Percentiles rank a stretch among this genome's conserved stretches.
These are phyloP conservation scores for Zelostemma sp. DNA, from an alignment of 1,140 invertebrate species.

Conservation along the genomic window DNA sequence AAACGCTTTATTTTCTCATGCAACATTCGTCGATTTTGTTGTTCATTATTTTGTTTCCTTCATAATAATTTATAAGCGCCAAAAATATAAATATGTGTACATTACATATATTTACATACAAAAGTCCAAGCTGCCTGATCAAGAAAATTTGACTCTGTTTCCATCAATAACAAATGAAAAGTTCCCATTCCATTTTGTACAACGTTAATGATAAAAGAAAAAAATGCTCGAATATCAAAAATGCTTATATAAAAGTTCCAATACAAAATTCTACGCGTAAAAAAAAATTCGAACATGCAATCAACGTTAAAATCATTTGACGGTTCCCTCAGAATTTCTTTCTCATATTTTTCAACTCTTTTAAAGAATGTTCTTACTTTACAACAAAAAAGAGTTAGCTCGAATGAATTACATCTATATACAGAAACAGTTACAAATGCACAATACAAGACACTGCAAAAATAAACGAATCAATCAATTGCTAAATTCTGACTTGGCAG, in stretches of 20 bases:
- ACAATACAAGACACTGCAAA: not conserved
- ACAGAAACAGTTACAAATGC: constrained; percentile 1
- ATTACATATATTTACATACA: constrained; percentile 39
- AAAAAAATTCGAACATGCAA: no score
- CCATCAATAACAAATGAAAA: not conserved
- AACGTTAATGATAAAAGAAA: constrained; percentile 2
- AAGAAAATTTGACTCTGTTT: no score
- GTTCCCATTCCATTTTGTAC: constrained; percentile 1
- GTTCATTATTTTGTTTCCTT: constrained; percentile 10
- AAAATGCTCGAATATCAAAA: no score
- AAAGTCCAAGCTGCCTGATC: constrained; percentile 12
- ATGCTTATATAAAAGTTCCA: constrained; percentile 7
- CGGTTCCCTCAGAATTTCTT: no score
- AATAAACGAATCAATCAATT: no score
- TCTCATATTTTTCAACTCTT: no score
- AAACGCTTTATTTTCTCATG: constrained; percentile 9
- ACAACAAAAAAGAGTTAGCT: no score
- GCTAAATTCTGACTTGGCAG: no score
- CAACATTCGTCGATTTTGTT: constrained; percentile 6
- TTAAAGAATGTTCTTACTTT: no score
- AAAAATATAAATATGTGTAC: constrained; percentile 39
- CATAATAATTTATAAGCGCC: constrained; percentile 25
- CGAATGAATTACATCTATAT: no score
- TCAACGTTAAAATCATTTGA: no score
- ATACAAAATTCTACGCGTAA: not conserved